Conservation (phyloP, 2,113 vertebrate species). For the Prinia subflava region DNA sequence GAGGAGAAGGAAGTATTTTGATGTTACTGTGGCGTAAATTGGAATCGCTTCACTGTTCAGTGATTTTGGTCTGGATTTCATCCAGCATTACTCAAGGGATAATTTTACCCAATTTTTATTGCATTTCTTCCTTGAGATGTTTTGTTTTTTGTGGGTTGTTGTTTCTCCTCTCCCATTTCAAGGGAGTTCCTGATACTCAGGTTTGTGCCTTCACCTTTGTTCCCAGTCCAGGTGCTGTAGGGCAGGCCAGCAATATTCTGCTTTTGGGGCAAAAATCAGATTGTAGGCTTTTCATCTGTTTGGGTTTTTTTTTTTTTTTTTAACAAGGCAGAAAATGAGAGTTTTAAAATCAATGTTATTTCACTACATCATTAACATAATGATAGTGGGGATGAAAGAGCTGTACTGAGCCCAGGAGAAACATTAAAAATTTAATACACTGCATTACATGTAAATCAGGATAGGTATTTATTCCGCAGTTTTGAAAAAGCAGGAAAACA, state of each 20-base stretch:
- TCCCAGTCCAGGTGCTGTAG: not conserved
- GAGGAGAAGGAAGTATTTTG: conserved; percentile 13
- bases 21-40: not conserved
- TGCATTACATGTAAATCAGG: not conserved
- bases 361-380: not conserved
- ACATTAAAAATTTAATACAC: not conserved
- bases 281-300: not conserved
- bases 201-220: not conserved
- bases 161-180: not conserved
- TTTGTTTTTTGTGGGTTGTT: not conserved
- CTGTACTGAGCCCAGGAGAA: not conserved
- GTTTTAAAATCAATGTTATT: not conserved
- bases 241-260: not conserved
- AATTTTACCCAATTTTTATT: not conserved
- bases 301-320: not conserved
- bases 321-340: not conserved
- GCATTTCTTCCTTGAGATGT: not conserved
- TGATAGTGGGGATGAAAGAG: not conserved
- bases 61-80: not conserved
- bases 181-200: not conserved
- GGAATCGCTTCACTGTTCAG: not conserved
- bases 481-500: not conserved
- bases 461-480: not conserved
- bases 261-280: not conserved
- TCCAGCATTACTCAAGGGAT: not conserved